A percentile compares a stretch with the other conserved stretches of the same genome.
Conservation (phyloP, 1,140 invertebrate genomes). For the Anastatus disparis region DNA sequence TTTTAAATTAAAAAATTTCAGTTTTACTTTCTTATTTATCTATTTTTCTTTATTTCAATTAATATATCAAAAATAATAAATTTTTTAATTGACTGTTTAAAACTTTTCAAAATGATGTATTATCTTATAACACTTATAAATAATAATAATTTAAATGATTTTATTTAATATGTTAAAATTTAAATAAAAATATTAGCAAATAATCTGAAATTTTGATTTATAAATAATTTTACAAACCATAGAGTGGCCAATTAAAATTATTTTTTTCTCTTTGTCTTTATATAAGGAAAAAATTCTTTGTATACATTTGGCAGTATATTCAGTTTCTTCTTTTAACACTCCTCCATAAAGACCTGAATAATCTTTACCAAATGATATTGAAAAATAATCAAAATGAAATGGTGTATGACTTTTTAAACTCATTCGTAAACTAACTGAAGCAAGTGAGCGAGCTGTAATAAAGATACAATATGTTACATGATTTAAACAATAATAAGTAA, state of each 20-base stretch:
- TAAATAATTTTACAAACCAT: conserved; percentile 76
- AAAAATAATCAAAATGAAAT: conserved; percentile 90
- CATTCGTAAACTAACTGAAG: conserved; percentile 88
- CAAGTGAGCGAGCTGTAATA: conserved; percentile 82
- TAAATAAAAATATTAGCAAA: background rate
- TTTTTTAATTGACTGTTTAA: too few species aligned
- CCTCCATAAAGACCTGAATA: conserved; percentile 66
- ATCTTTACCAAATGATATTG: conserved; percentile 64
- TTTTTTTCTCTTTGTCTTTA: conserved; percentile 63
- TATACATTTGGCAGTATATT: conserved; percentile 80
- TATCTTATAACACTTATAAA: conserved; percentile 15
- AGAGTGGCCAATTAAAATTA: conserved; percentile 90
- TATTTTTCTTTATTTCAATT: too few species aligned
- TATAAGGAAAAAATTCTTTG: conserved; percentile 81
- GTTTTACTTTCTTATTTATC: too few species aligned
- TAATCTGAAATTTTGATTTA: background rate
- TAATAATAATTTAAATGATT: background rate
- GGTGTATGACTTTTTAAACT: conserved; percentile 69
- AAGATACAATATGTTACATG: too few species aligned
- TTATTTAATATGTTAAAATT: background rate
- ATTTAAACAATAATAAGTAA: too few species aligned
- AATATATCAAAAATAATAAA: too few species aligned
- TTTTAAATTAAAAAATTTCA: background rate
- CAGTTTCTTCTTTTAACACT: conserved; percentile 79
- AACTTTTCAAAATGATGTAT: too few species aligned